Evolutionary conservation across 2,888 invertebrate species (phyloP).

Genomic region (Drosophila helvetica): DNA sequence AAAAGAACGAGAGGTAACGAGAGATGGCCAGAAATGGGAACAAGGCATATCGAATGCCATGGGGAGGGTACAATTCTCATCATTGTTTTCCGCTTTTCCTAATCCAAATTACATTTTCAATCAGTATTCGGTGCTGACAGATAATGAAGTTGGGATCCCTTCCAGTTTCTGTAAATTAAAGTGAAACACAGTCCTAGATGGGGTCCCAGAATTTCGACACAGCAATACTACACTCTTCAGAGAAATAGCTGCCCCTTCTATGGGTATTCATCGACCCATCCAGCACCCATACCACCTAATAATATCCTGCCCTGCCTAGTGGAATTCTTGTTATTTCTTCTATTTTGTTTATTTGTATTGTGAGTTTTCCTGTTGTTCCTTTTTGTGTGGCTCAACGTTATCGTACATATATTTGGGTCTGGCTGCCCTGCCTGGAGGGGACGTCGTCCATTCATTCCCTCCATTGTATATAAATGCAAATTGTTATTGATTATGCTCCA

Average conservation of each 20-base stretch:
- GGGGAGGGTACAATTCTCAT: conserved; percentile 2
- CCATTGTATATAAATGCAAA: conserved; percentile 66
- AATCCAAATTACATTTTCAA: conserved; percentile 7
- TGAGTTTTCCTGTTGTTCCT: conserved; percentile 44
- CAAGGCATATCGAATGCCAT: conserved; percentile 39
- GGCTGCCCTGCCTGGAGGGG: conserved; percentile 25
- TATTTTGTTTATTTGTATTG: conserved; percentile 43
- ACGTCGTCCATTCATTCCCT: conserved; percentile 42
- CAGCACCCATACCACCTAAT: conserved; percentile 26
- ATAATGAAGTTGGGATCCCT: not conserved
- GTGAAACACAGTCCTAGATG: no score
- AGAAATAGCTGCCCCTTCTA: not conserved
- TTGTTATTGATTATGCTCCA: conserved; percentile 75
- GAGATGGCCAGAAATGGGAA: conserved; percentile 57
- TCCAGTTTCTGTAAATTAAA: not conserved
- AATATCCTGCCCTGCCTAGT: conserved; percentile 53
- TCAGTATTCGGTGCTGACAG: not conserved
- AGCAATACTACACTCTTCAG: not conserved
- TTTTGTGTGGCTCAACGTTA: conserved; percentile 29
- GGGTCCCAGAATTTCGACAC: no score
- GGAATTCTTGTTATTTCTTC: conserved; percentile 32
- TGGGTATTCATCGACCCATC: conserved; percentile 19
- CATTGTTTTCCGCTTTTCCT: conserved; percentile 6
- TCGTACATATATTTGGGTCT: conserved; percentile 24
- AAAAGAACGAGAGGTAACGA: conserved; percentile 28